Conservation (phyloP, 2,797 vertebrate species). For the Sebastes matsubarae region DNA sequence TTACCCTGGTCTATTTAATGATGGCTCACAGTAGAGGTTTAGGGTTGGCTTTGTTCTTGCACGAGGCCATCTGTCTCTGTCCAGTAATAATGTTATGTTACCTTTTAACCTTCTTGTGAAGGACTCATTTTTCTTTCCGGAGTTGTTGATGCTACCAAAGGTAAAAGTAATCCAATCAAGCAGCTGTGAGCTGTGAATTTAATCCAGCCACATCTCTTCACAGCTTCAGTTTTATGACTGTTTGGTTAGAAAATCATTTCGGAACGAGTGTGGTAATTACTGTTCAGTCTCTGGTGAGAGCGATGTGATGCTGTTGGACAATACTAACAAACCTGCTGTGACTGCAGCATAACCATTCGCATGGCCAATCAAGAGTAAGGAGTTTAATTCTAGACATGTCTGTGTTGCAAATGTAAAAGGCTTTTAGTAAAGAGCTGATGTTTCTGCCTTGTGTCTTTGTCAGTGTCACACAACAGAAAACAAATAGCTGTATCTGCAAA, state of each 20-base stretch:
- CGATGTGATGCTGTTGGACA: not conserved
- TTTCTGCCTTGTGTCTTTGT: not conserved
- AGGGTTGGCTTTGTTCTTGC: not conserved
- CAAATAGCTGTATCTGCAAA: not conserved
- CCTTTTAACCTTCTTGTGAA: conserved; percentile 1
- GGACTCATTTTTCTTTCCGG: not conserved
- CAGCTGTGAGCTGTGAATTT: not conserved
- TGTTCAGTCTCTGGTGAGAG: not conserved
- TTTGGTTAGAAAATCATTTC: not conserved
- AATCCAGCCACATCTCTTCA: not conserved
- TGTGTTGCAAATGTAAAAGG: not conserved
- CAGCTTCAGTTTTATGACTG: not conserved
- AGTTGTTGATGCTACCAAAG: not conserved
- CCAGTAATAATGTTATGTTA: not conserved
- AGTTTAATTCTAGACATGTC: not conserved
- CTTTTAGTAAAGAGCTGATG: not conserved
- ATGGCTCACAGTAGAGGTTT: conserved; percentile 4
- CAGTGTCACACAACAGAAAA: not conserved
- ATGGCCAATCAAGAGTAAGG: not conserved
- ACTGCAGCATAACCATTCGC: not conserved
- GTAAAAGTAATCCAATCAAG: not conserved
- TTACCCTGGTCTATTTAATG: not conserved
- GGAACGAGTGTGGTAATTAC: not conserved
- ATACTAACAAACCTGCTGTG: not conserved
- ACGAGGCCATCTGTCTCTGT: conserved; percentile 1